phyloP scores from a whole-genome alignment of 1,140 invertebrate genomes.

The Hypsibius dujardini region DNA sequence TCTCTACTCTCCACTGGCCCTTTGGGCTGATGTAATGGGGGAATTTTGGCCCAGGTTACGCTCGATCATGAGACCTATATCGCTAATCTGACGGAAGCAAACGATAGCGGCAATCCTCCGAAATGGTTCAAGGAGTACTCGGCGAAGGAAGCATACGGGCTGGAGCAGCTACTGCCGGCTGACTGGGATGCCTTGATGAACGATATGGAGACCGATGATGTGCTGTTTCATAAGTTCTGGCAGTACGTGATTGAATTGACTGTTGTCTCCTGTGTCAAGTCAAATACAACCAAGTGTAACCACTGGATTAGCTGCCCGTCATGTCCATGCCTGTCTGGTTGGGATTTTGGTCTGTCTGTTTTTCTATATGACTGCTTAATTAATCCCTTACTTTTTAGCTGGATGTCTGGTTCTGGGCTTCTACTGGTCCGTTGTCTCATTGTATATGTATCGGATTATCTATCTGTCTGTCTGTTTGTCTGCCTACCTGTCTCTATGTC shows the following conservation, averaged over 20 bases:
- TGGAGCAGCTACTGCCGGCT: constrained; percentile 55
- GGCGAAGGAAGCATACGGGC: constrained; percentile 57
- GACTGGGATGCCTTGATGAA: constrained; percentile 71
- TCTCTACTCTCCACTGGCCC: background rate
- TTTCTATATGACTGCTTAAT: too few species aligned
- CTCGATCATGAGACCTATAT: constrained; percentile 77
- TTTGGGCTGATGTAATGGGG: background rate
- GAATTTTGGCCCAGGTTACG: constrained; percentile 43
- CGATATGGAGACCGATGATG: constrained; percentile 60
- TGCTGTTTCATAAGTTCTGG: constrained; percentile 67
- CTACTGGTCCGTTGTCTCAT: too few species aligned
- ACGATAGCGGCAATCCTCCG: constrained; percentile 46
- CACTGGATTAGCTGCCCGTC: too few species aligned
- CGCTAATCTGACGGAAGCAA: constrained; percentile 59
- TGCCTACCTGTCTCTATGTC: too few species aligned
- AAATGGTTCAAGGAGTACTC: constrained; percentile 75
- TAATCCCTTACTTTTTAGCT: too few species aligned
- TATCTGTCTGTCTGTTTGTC: too few species aligned
- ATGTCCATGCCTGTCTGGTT: too few species aligned
- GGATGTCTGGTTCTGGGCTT: too few species aligned
- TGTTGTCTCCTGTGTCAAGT: constrained; percentile 19
- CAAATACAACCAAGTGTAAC: too few species aligned
- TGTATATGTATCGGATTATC: too few species aligned
- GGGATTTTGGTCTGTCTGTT: too few species aligned
- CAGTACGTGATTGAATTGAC: constrained; percentile 45